These are phyloP conservation scores for Lonchura striata DNA, from an alignment of 2,113 vertebrate genomes.

Conservation along the genomic window DNA sequence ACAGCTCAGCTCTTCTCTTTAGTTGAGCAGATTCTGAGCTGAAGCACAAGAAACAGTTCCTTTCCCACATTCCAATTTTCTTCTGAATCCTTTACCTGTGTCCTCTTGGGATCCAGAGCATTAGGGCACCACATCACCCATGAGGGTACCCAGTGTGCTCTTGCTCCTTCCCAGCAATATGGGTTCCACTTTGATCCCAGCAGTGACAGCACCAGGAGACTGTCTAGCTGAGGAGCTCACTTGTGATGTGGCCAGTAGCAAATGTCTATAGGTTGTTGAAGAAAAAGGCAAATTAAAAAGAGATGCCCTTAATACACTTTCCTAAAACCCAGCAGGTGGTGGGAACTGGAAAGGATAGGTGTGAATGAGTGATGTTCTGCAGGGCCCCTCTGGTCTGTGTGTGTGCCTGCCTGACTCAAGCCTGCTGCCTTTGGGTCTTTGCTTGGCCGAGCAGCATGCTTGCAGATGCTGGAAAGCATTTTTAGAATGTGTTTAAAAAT, in stretches of 20 bases:
- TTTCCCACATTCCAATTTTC: neutral
- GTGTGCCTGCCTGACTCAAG: neutral
- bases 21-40: neutral
- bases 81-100: rapidly evolving
- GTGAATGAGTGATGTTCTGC: neutral
- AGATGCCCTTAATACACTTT: neutral
- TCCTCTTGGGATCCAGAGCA: neutral
- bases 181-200: rapidly evolving
- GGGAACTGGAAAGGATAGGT: neutral
- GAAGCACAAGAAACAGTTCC: neutral
- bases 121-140: rapidly evolving
- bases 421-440: neutral
- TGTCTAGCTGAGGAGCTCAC: neutral
- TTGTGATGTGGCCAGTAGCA: neutral
- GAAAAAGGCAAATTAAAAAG: neutral
- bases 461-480: neutral
- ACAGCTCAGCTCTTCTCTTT: neutral
- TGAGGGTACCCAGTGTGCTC: neutral
- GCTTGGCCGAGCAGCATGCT: neutral
- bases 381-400: neutral
- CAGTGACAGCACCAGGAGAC: neutral
- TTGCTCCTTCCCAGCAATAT: neutral
- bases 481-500: slow-evolving; percentile 5
- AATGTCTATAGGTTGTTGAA: neutral
- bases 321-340: neutral